Conservation (phyloP, 1,140 invertebrate genomes). For the Agrypnia vestita region DNA sequence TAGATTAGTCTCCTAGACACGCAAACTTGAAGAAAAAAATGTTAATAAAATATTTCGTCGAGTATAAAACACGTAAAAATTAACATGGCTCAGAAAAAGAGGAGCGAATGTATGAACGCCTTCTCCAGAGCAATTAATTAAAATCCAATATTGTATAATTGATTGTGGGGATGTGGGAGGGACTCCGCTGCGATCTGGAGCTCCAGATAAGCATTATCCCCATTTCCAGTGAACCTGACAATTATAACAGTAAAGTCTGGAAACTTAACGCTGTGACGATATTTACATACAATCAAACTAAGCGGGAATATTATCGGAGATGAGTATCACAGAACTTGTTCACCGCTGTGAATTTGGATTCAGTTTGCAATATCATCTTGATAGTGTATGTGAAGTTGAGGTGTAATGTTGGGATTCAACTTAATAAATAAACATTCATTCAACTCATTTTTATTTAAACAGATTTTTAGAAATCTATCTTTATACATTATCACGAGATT, state of each 20-base stretch:
- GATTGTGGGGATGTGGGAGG: slow-evolving; percentile 31
- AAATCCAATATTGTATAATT: slow-evolving; percentile 56
- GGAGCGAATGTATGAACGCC: slow-evolving; percentile 31
- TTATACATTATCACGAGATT: too few species aligned
- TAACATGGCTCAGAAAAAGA: slow-evolving; percentile 19
- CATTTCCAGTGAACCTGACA: slow-evolving; percentile 32
- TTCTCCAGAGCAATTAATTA: slow-evolving; percentile 51
- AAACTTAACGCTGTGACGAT: slow-evolving; percentile 35
- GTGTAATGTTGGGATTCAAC: too few species aligned
- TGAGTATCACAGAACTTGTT: not conserved
- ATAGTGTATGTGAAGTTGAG: too few species aligned
- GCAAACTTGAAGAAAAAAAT: not conserved
- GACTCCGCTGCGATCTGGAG: not conserved
- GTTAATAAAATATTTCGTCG: slow-evolving; percentile 13
- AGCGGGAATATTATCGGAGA: slow-evolving; percentile 13
- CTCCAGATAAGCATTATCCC: slow-evolving; percentile 53
- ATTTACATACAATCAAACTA: slow-evolving; percentile 47
- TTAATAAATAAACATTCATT: too few species aligned
- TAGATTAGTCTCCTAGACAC: too few species aligned
- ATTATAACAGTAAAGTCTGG: slow-evolving; percentile 32
- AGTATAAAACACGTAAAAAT: slow-evolving; percentile 11
- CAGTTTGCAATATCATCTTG: too few species aligned
- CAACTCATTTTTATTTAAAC: too few species aligned
- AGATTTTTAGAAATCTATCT: too few species aligned
- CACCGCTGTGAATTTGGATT: too few species aligned